Percentiles rank a stretch among this genome's conserved stretches.
Evolutionary conservation across 2,888 invertebrate genomes (phyloP).

Genomic region (Orthosia cruda): DNA sequence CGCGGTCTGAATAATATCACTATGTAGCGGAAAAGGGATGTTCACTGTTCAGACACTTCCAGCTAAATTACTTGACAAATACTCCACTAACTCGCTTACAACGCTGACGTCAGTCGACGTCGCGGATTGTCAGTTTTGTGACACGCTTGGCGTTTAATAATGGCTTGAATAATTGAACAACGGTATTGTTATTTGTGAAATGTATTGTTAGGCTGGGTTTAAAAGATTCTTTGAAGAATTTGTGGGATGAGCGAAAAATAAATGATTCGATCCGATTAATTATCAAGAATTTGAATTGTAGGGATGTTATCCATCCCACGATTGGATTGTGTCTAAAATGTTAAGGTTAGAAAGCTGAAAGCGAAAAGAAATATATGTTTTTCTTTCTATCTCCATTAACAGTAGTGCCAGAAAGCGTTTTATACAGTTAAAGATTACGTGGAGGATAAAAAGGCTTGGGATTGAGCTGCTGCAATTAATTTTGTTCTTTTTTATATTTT

Average conservation of each 20-base stretch:
- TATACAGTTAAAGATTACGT: too few relatives aligned
- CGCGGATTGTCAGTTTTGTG: constrained; percentile 23
- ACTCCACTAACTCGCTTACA: constrained; percentile 53
- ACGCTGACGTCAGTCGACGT: constrained; percentile 42
- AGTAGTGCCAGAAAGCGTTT: too few relatives aligned
- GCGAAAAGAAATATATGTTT: too few relatives aligned
- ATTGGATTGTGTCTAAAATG: neutral
- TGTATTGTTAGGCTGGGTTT: neutral
- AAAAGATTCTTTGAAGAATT: neutral
- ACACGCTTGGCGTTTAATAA: constrained; percentile 32
- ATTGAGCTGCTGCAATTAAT: too few relatives aligned
- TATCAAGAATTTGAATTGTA: too few relatives aligned
- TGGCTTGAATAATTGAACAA: constrained; percentile 26
- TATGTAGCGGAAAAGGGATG: constrained; percentile 57
- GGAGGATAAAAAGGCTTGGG: too few relatives aligned
- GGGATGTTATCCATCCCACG: too few relatives aligned
- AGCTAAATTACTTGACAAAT: constrained; percentile 71
- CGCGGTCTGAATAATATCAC: constrained; percentile 60
- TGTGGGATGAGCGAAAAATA: neutral
- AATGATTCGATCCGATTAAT: too few relatives aligned
- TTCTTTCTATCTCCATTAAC: too few relatives aligned
- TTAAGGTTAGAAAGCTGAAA: neutral
- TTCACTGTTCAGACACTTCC: constrained; percentile 60
- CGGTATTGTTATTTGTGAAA: constrained; percentile 1
- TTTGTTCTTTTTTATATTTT: too few relatives aligned